These are phyloP conservation scores for Petroica traversi DNA, from an alignment of 2,113 vertebrate species.

Conservation along the genomic window DNA sequence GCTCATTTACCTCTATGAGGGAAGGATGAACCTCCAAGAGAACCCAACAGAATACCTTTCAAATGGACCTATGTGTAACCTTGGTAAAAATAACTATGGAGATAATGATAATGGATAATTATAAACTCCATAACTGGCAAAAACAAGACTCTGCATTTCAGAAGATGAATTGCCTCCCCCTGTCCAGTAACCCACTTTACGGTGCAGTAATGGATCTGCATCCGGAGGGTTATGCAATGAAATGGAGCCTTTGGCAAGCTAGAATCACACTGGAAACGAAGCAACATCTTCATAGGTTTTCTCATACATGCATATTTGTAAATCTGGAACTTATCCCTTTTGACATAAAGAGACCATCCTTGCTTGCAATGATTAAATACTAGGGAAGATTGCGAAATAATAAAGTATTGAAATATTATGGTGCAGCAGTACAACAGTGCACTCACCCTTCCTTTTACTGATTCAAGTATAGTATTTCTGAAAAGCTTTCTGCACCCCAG, in stretches of 20 bases:
- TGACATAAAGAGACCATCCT: not conserved
- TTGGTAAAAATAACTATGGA: constrained; percentile 9
- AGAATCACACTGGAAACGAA: not conserved
- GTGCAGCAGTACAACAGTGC: not conserved
- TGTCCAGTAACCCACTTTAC: constrained; percentile 22
- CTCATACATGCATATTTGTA: constrained; percentile 8
- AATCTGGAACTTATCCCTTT: constrained; percentile 22
- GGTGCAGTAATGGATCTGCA: not conserved
- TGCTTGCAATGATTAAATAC: constrained; percentile 24
- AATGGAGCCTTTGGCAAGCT: constrained; percentile 50
- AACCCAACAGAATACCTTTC: not conserved
- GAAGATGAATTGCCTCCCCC: constrained; percentile 2
- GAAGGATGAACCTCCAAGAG: not conserved
- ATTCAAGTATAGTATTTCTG: not conserved
- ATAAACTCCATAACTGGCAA: not conserved
- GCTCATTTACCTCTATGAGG: not conserved
- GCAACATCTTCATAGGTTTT: not conserved
- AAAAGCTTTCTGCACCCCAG: constrained; percentile 24
- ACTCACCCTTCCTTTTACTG: not conserved
- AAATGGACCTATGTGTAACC: not conserved
- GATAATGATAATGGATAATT: constrained; percentile 8
- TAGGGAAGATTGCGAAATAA: constrained; percentile 14
- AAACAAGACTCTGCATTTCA: constrained; percentile 2
- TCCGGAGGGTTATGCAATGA: not conserved
- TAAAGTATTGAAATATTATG: not conserved